phyloP scores from a whole-genome alignment of 2,113 vertebrate species.

The Bubo bubo region DNA sequence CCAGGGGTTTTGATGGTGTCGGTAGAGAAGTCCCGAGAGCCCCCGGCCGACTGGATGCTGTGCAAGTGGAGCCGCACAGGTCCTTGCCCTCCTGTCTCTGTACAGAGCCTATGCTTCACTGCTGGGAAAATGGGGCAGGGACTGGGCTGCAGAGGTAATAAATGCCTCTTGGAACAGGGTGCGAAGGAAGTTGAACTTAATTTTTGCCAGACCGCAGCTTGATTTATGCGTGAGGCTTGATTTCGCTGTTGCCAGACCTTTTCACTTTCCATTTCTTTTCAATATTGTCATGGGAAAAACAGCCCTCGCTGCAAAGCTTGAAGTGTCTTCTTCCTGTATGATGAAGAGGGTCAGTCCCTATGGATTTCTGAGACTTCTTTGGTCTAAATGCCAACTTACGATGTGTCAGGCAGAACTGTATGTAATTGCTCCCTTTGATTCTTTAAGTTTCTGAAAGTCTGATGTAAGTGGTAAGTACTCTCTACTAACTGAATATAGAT shows the following conservation, averaged over 20 bases:
- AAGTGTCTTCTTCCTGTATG: not conserved
- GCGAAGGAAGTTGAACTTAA: not conserved
- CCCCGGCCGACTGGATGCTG: not conserved
- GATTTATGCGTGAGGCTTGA: not conserved
- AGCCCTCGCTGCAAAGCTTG: not conserved
- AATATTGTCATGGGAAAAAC: not conserved
- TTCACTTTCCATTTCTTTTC: not conserved
- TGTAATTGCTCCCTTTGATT: not conserved
- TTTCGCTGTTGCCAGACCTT: not conserved
- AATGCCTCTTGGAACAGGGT: not conserved
- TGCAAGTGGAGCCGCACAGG: not conserved
- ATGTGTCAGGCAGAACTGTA: not conserved
- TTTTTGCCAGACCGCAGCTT: not conserved
- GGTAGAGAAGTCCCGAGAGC: not conserved
- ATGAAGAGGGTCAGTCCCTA: not conserved
- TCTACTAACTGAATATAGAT: not conserved
- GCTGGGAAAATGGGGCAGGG: not conserved
- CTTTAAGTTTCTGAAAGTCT: not conserved
- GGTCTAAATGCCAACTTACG: not conserved
- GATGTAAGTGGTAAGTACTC: not conserved
- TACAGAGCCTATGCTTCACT: not conserved
- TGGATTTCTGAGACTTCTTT: not conserved
- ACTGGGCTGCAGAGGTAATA: not conserved
- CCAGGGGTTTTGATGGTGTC: fast-evolving
- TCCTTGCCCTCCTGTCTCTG: not conserved